These are phyloP conservation scores for Chaenocephalus aceratus DNA, from an alignment of 2,113 vertebrate genomes.

Conservation along the genomic window DNA sequence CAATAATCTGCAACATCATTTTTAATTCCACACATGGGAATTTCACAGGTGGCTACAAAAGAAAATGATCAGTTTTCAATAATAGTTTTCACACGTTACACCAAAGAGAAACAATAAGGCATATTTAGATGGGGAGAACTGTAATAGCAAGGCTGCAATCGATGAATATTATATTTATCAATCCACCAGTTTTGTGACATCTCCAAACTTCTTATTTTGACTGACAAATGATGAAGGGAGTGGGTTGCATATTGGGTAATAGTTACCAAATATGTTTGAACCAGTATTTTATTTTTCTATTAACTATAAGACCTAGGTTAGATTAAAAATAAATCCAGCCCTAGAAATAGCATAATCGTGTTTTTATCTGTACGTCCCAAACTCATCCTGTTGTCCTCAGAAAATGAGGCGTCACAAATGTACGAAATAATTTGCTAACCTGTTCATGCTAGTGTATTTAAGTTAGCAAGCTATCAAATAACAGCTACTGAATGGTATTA, in stretches of 20 bases:
- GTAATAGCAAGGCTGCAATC: not conserved
- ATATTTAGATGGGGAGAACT: not conserved
- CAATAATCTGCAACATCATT: not conserved
- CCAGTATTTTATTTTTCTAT: not conserved
- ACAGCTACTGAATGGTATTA: not conserved
- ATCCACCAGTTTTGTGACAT: not conserved
- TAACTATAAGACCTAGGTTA: not conserved
- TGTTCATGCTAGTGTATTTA: not conserved
- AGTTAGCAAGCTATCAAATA: conserved; percentile 15
- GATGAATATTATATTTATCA: not conserved
- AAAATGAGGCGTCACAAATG: too few species aligned
- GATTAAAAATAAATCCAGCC: not conserved
- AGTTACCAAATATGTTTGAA: not conserved
- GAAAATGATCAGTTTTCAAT: too few species aligned
- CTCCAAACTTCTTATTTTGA: not conserved
- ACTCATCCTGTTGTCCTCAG: not conserved
- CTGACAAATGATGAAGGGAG: not conserved
- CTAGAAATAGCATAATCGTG: not conserved
- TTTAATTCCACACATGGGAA: not conserved
- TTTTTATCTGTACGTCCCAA: too few species aligned
- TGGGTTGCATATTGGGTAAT: not conserved
- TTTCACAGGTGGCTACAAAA: too few species aligned
- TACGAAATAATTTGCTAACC: not conserved
- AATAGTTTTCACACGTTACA: too few species aligned
- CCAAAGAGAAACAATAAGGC: not conserved